Evolutionary conservation across 1,140 invertebrate species (phyloP).

Genomic region (Acromyrmex echinatior): DNA sequence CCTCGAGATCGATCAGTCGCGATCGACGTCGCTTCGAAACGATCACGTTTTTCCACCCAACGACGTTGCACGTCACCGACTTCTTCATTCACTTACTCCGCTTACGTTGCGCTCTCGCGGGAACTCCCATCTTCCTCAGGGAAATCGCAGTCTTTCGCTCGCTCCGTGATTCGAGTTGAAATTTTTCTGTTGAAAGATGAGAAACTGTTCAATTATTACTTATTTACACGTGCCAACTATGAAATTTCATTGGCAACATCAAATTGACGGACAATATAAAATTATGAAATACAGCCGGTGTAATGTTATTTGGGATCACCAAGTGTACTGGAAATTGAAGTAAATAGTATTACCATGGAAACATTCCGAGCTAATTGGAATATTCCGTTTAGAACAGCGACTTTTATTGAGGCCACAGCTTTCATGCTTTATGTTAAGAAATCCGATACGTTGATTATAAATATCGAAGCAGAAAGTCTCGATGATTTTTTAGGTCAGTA

Average conservation of each 20-base stretch:
- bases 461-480: constrained; percentile 32
- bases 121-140: constrained; percentile 24
- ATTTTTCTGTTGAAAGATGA: constrained; percentile 31
- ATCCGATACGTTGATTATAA: constrained; percentile 20
- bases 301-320: constrained; percentile 16
- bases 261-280: constrained; percentile 1
- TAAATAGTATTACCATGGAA: constrained; percentile 11
- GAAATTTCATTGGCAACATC: neutral
- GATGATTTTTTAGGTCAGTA: constrained; percentile 7
- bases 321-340: constrained; percentile 36
- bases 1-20: constrained; percentile 35
- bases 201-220: neutral
- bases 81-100: constrained; percentile 55
- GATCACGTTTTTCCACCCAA: constrained; percentile 31
- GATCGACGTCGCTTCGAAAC: constrained; percentile 37
- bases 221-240: constrained; percentile 20
- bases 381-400: constrained; percentile 15
- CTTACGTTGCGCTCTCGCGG: constrained; percentile 22
- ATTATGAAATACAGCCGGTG: neutral
- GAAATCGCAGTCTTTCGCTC: constrained; percentile 31
- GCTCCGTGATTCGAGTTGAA: neutral
- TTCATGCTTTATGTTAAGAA: constrained; percentile 21
- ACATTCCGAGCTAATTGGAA: constrained; percentile 34
- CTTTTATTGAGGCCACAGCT: constrained; percentile 28
- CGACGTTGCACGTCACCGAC: constrained; percentile 2